Percentiles rank a stretch among this genome's conserved stretches.
Evolutionary conservation across 2,797 vertebrate genomes (phyloP).

Genomic region (Parambassis ranga): DNA sequence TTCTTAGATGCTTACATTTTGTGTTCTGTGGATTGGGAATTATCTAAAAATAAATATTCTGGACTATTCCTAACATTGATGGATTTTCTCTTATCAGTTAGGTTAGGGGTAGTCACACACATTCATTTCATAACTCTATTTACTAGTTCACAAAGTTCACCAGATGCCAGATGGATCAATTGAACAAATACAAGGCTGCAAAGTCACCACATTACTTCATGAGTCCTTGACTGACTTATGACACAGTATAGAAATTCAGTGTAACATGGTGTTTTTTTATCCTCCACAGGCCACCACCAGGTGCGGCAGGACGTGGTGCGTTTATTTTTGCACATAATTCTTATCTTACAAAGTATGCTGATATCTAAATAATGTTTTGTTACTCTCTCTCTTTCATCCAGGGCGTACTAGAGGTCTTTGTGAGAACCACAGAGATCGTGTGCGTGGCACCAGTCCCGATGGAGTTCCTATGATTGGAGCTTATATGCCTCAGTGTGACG

Average conservation of each 20-base stretch:
- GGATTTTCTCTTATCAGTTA: neutral
- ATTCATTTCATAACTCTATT: constrained; percentile 34
- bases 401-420: constrained; percentile 66
- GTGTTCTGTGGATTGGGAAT: no score
- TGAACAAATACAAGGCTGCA: constrained; percentile 33
- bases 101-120: neutral
- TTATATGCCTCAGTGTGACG: constrained; percentile 74
- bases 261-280: constrained; percentile 5
- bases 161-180: constrained; percentile 39
- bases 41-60: no score
- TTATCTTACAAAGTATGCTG: no score
- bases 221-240: constrained; percentile 1
- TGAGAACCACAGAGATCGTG: constrained; percentile 69
- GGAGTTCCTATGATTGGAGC: constrained; percentile 32
- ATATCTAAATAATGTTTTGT: no score
- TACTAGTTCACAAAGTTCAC: constrained; percentile 41
- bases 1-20: no score
- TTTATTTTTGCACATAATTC: no score
- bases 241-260: neutral
- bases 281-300: constrained; percentile 40
- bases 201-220: neutral
- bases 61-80: no score
- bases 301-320: constrained; percentile 37
- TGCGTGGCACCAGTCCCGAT: constrained; percentile 27
- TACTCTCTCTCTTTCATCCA: no score